These are phyloP conservation scores for Ophion costatus DNA, from an alignment of 2,888 invertebrate species.

Conservation along the genomic window DNA sequence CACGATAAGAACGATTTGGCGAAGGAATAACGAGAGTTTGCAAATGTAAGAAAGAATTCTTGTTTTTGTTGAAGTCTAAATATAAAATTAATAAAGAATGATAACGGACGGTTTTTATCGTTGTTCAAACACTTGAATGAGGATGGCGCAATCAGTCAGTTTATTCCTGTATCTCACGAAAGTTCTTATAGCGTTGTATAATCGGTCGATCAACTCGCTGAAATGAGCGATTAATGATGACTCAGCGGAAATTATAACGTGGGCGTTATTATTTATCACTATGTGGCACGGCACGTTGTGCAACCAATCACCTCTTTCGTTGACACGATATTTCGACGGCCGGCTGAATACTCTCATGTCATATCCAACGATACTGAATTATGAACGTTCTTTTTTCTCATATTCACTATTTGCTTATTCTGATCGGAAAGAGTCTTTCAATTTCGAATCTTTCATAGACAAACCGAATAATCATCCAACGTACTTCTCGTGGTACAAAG, in stretches of 20 bases:
- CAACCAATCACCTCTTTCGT: neutral
- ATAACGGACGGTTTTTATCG: neutral
- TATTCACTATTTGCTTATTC: neutral
- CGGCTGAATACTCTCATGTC: neutral
- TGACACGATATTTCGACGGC: neutral
- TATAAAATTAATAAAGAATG: neutral
- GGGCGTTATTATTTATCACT: neutral
- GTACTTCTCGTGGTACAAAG: too few species aligned
- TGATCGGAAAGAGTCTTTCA: too few species aligned
- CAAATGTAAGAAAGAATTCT: neutral
- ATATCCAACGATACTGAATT: neutral
- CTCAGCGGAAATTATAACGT: neutral
- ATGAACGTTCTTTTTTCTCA: neutral
- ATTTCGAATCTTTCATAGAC: too few species aligned
- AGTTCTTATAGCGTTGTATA: neutral
- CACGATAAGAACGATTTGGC: too few species aligned
- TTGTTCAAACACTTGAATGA: neutral
- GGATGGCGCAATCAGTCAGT: neutral
- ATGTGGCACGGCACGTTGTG: neutral
- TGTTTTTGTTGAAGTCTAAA: neutral
- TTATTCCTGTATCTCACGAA: neutral
- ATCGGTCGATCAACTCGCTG: conserved; percentile 20
- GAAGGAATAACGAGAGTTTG: neutral
- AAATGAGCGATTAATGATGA: neutral
- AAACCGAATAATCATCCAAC: too few species aligned